Evolutionary conservation across 2,888 invertebrate species (phyloP), one percentile per base, ranked within the genome.

Genomic region (Drosophila tripunctata): DNA sequence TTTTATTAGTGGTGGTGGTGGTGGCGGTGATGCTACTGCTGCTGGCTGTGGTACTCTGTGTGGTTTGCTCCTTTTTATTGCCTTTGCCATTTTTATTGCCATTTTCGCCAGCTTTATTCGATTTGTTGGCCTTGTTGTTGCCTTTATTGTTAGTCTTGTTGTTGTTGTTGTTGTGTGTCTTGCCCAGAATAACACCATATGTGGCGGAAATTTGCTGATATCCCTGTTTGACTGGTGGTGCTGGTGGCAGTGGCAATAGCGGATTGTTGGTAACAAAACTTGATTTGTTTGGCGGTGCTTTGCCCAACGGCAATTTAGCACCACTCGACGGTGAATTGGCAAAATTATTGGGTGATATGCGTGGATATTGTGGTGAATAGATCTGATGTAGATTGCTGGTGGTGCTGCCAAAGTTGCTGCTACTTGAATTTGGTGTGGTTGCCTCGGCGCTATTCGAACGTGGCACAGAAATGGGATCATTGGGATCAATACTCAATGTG

Each of bases 401-500:
- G 57, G 88, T 88, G 52, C 85, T 78, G 45, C 81, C 74, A 36
- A 75, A 75, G 22, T 75, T 54, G 55, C 55, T 45, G 15, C 48
- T 19, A 55, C 88, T 85, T 3, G 86, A 87, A 33, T 90, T 88
- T 5, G 90, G 89, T 14, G 91, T 90, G 48, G 91, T 90, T 22
- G 84, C 73, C 66, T 90, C 89, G 61, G 85, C 79, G 64, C 88
- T 80, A 75, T 75, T 78, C 2, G 86, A 70, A 19, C 87, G 89
- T 44, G 89, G 87, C 63, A 82, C 87, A 52, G 93, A 93, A 79
- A 93, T 92, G 14, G 93, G 93, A 90, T 94, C 95, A 87, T 93
- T 93, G 91, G 93, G 94, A 88, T 93, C 92, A 50, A 94, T 94
- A 60, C 93, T 92, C 67, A 92, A 92, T 27, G 90, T 95, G 62